Percentiles rank a stretch among this genome's conserved stretches.
Conservation (phyloP, 2,888 invertebrate genomes). For the Nomada fabriciana region DNA sequence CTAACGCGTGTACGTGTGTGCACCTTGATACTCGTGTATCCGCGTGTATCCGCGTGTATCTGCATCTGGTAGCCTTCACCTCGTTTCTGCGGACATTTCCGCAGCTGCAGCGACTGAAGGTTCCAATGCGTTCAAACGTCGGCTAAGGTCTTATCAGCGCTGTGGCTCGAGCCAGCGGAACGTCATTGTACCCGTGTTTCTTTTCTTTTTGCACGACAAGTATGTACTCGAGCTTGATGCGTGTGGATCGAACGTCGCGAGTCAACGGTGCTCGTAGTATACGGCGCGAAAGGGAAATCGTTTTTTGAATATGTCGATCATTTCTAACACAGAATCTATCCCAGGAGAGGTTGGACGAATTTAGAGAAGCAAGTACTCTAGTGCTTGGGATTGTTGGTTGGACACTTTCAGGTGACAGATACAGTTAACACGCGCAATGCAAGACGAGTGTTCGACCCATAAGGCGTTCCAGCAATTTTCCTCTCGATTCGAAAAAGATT, state of each 20-base stretch:
- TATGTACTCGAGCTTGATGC: not conserved
- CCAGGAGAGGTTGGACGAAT: not conserved
- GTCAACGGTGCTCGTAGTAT: too few relatives aligned
- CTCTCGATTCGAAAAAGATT: conserved; percentile 40
- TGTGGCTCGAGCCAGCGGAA: not conserved
- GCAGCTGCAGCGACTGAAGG: conserved; percentile 74
- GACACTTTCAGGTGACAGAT: conserved; percentile 10
- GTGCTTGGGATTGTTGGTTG: not conserved
- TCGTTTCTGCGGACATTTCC: conserved; percentile 82
- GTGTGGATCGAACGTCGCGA: not conserved
- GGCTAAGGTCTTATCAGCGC: conserved; percentile 45
- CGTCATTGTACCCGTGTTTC: not conserved
- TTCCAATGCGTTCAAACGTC: conserved; percentile 61
- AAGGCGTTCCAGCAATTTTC: conserved; percentile 14
- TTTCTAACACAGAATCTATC: too few relatives aligned
- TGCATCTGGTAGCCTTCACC: conserved; percentile 81
- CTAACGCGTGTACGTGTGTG: conserved; percentile 7
- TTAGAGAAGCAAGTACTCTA: not conserved
- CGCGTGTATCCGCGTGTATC: conserved; percentile 25
- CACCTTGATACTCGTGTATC: conserved; percentile 8
- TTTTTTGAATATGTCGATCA: too few relatives aligned
- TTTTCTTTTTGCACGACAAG: not conserved
- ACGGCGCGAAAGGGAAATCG: too few relatives aligned
- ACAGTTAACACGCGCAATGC: not conserved
- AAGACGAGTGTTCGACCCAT: not conserved